Conservation (phyloP, 1,140 invertebrate genomes). For the Lasioglossum baleicum region DNA sequence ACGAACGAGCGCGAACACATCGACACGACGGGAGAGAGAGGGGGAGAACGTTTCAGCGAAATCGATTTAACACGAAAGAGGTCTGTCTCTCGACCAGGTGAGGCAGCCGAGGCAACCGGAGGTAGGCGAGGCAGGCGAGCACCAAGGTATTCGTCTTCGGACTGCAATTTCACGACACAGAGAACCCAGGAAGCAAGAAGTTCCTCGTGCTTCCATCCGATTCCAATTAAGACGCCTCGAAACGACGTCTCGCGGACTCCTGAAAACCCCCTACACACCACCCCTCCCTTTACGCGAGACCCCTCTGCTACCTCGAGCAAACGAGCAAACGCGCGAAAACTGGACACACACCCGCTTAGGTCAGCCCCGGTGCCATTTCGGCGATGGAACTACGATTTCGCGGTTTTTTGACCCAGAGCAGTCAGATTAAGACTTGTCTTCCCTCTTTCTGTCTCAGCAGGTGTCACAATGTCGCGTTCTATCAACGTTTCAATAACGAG, state of each 20-base stretch:
- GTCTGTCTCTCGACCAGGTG: conserved; percentile 21
- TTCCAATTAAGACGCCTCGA: conserved; percentile 51
- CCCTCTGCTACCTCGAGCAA: not conserved
- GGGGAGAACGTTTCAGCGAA: conserved; percentile 10
- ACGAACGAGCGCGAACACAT: not conserved
- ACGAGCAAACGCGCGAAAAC: not conserved
- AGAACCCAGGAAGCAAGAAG: conserved; percentile 30
- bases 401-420: too few relatives aligned
- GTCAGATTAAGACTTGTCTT: too few relatives aligned
- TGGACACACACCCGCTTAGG: too few relatives aligned
- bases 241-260: conserved; percentile 15
- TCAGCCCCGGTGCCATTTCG: too few relatives aligned
- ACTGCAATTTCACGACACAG: conserved; percentile 38
- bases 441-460: too few relatives aligned
- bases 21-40: conserved; percentile 1
- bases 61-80: conserved; percentile 45
- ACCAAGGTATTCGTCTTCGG: conserved; percentile 28
- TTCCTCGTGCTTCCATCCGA: conserved; percentile 34
- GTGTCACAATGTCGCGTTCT: too few relatives aligned
- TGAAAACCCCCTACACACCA: conserved; percentile 17
- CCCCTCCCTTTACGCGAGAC: not conserved
- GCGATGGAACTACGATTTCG: too few relatives aligned
- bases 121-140: too few relatives aligned
- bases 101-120: not conserved
- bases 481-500: too few relatives aligned